Evolutionary conservation across 2,888 invertebrate species (phyloP), one percentile per base, ranked within the genome.

Genomic region (Trilocha varians): DNA sequence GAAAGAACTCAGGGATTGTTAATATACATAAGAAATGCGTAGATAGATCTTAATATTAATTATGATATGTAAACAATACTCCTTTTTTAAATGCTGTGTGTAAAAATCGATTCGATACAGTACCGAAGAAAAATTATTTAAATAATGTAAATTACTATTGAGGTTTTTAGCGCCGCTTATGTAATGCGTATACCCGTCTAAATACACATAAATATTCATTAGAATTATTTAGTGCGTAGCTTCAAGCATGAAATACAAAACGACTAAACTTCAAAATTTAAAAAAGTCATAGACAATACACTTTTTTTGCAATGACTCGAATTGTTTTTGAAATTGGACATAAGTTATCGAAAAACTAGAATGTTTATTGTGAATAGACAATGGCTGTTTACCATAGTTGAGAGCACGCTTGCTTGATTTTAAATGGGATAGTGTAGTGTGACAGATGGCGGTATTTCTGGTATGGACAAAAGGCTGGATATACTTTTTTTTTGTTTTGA

Each of bases 281-380:
- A 11, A 9, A 25, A 25, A 25, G 6, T 25, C 25, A 25, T 25
- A 25, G 25, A 25, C 25, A 25, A 25, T 25, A 11, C 11, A 25
- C 6, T 25, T 2, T 25, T 25, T 25, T 25, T 25, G 6, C 25
- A 37, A 41, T 45, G 41, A 39, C 38, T 15, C 16, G 9, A 16
- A 9, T 25, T 25, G 25, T 25, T 25, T 25, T 11, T 6, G 25
- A 4, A n/a, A n/a, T n/a, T 5, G 25, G 25, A 25, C 11, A 6
- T 25, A 32, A 40, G 18, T 13, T 25, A 15, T 13, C 11, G 18
- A 36, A 16, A 36, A 34, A 32, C 16, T 18, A 35, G 16, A 25
- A 36, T 32, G 6, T 14, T 11, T 37, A n/a, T 15, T 32, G 34
- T 15, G 34, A 13, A 32, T n/a, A 11, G 13, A 41, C 42, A 42